These are phyloP conservation scores for Simalia tracyae DNA, from an alignment of 2,797 vertebrate species.

Conservation along the genomic window DNA sequence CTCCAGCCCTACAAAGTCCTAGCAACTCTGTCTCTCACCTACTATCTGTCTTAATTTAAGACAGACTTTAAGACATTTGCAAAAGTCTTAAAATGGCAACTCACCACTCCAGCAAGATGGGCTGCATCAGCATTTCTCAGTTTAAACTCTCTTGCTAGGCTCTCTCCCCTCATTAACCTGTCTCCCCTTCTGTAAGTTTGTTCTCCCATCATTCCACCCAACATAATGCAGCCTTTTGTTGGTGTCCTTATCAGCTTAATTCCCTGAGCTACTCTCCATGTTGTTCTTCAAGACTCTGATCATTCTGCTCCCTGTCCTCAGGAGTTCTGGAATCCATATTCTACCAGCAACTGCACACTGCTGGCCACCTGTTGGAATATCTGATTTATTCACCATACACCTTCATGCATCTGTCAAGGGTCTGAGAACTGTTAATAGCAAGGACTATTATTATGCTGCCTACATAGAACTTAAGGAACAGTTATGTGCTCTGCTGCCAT, in stretches of 20 bases:
- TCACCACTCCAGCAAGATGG: not conserved
- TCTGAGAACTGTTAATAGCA: no score
- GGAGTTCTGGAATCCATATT: not conserved
- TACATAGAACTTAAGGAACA: no score
- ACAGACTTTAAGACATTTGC: not conserved
- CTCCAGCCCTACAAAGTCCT: not conserved
- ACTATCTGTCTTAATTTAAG: not conserved
- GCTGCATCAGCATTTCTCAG: not conserved
- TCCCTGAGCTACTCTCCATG: not conserved
- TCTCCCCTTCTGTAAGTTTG: not conserved
- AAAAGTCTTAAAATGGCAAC: not conserved
- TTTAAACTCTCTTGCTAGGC: not conserved
- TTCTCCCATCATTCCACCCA: not conserved
- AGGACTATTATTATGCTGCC: no score
- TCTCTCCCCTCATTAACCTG: not conserved
- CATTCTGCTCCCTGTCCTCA: not conserved
- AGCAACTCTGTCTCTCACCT: not conserved
- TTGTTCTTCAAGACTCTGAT: not conserved
- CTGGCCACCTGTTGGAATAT: no score
- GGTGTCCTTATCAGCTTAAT: not conserved
- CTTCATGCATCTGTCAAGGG: no score
- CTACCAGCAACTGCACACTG: not conserved
- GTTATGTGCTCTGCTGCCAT: not conserved
- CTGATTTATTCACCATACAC: no score
- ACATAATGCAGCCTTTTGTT: not conserved